Base-by-base conservation (phyloP, 2,113 vertebrate genomes). In the Lipotes vexillifer region DNA sequence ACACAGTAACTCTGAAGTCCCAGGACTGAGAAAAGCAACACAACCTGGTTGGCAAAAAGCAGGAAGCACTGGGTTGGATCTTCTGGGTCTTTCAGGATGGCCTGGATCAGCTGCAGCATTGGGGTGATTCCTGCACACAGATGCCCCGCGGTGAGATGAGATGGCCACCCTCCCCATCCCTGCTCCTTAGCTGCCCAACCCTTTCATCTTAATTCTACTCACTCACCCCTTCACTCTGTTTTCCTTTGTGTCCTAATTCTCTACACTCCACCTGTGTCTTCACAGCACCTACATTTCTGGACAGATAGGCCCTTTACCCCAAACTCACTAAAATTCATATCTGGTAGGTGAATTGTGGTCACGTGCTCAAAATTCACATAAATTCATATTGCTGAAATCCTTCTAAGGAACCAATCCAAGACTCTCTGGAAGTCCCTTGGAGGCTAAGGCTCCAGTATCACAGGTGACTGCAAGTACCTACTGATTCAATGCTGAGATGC, bases 21-120 rank as follows among this genome's bases (percentile, higher is more conserved):
- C 36, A 82, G 68, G 52, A 57, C 20, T 61, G 59, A 91, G 59
- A 57, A 95, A 75, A 85, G 55, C 27, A 59, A 82, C 97, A 98
- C 83, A 68, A 99, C 99, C 98, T 99, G 99, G 96, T 99, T 99
- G 69, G 99, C 99, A 98, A 99, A 99, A 61, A 99, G 98, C 94
- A 99, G 98, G 86, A 83, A 98, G 96, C 99, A 99, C 71, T 95
- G 97, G 13, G 99, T 99, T 20, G 89, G 92, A 95, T 99, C 99
- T 88, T 93, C 98, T 27, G 97, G 97, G 89, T 98, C 98, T 97
- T 98, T 99, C 80, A 99, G 82, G 87, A 99, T 98, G 57, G 98
- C 98, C 31, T 97, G 97, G 65, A 99, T 96, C 84, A 99, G 94
- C 92, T 99, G 99, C 57, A 99, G 92, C 98, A 99, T 98, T 1